A percentile compares a stretch with the other conserved stretches of the same genome.
phyloP scores from a whole-genome alignment of 2,888 invertebrate genomes.

The Protophormia terraenovae region DNA sequence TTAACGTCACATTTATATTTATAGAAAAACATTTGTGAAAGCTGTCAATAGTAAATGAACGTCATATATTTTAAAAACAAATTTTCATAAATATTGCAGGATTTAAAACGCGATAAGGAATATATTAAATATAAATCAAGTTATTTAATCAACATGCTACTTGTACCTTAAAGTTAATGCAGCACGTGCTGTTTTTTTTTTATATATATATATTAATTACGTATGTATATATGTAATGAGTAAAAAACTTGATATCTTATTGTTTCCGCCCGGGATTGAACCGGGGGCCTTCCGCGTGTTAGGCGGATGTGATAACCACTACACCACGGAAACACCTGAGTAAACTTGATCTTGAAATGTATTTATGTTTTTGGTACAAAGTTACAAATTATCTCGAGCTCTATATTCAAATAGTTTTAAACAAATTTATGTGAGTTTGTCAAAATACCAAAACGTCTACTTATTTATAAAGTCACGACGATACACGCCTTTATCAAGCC shows the following conservation, averaged over 20 bases:
- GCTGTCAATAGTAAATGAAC: neutral
- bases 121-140: neutral
- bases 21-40: neutral
- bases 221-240: neutral
- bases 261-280: slow-evolving; percentile 82
- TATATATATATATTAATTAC: too few relatives aligned
- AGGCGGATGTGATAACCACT: slow-evolving; percentile 82
- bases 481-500: slow-evolving; percentile 1
- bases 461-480: neutral
- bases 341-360: neutral
- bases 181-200: neutral
- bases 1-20: neutral
- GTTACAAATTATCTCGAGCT: neutral
- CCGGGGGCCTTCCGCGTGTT: slow-evolving; percentile 82
- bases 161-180: neutral
- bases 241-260: slow-evolving; percentile 46
- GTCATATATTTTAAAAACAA: slow-evolving; percentile 1
- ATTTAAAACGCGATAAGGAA: neutral
- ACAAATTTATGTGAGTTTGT: neutral
- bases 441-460: neutral
- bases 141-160: neutral
- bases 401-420: neutral
- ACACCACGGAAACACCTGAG: slow-evolving; percentile 79
- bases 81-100: slow-evolving; percentile 15
- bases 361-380: neutral